Evolutionary conservation across 2,113 vertebrate genomes (phyloP).

Genomic region (Tichodroma muraria): DNA sequence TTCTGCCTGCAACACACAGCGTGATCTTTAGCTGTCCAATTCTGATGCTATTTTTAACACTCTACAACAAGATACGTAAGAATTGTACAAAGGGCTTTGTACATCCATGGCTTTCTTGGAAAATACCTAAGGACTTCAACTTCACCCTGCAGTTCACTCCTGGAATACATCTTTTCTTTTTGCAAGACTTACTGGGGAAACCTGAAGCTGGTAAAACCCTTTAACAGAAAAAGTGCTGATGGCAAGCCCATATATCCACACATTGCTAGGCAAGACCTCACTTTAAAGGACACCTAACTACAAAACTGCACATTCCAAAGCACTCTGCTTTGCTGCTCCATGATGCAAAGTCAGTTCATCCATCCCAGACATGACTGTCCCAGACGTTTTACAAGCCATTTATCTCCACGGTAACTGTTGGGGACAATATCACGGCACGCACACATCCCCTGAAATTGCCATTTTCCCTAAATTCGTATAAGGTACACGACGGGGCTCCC

Average conservation of each 20-base stretch:
- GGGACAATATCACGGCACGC: neutral
- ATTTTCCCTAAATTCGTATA: neutral
- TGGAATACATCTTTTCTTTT: neutral
- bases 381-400: neutral
- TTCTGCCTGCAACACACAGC: neutral
- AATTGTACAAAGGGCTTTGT: neutral
- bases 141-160: no score
- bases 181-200: neutral
- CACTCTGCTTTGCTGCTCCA: neutral
- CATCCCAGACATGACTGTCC: neutral
- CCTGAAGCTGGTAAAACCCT: neutral
- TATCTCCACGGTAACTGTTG: neutral
- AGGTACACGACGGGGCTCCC: neutral
- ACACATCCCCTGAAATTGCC: neutral
- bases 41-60: neutral
- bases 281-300: neutral
- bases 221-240: neutral
- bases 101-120: neutral
- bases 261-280: neutral
- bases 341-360: neutral
- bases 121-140: neutral
- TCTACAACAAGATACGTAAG: neutral
- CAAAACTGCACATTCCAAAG: neutral
- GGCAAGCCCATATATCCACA: accelerated
- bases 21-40: neutral